Evolutionary conservation across 1,140 invertebrate genomes (phyloP), one percentile per base, ranked within the genome.

Genomic region (Rhynchophorus ferrugineus): DNA sequence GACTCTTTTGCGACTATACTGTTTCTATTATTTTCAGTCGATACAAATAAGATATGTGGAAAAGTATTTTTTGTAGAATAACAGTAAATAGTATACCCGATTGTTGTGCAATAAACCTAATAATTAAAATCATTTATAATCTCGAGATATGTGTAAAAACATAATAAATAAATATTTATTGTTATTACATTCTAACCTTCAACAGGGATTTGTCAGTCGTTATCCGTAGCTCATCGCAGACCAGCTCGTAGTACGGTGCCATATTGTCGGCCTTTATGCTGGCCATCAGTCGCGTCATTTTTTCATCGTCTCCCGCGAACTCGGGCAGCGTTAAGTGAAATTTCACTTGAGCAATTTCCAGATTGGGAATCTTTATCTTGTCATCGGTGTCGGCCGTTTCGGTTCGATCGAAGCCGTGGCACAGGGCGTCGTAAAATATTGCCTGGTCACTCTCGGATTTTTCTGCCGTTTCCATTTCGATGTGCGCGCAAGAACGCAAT

Each of bases 161-260:
- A n/a, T n/a, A n/a, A n/a, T n/a, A n/a, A n/a, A n/a, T n/a, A n/a
- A n/a, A n/a, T n/a, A n/a, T n/a, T n/a, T n/a, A n/a, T n/a, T n/a
- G n/a, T n/a, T n/a, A n/a, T n/a, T n/a, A n/a, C n/a, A n/a, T n/a
- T n/a, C n/a, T n/a, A n/a, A n/a, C n/a, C 35, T 39, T 52, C 34
- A 52, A 33, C 36, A 45, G 7, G 11, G 34, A 72, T 60, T 83
- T 77, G 64, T 95, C 87, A 22, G 88, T 72, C 11, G 71, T 64
- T 88, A 90, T 93, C 11, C 79, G 77, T 3, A 95, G 71, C 54
- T 91, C 81, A n/a, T 69, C 69, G 61, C 81, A 85, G 34, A 95
- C 80, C 59, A 90, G 81, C 73, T 94, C 88, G 70, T 98, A 98
- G 70, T 91, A 97, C 16, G 92, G 91, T 46, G 92, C 91, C 95